Conservation (phyloP, 2,797 vertebrate genomes). For the Podarcis siculus region DNA sequence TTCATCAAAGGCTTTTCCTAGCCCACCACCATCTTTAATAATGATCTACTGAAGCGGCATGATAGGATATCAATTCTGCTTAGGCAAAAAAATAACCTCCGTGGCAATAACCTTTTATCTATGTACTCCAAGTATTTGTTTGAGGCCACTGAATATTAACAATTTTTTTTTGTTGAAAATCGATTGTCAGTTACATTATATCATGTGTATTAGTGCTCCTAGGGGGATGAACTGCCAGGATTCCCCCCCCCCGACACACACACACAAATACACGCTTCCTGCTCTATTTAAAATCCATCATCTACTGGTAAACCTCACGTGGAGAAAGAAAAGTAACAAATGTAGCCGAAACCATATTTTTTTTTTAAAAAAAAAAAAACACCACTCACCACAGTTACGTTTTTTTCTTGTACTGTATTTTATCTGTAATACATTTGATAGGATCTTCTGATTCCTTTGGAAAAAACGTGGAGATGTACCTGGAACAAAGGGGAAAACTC, state of each 20-base stretch:
- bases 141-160: slow-evolving; percentile 54
- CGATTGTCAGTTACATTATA: slow-evolving; percentile 50
- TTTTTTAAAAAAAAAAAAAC: slow-evolving; percentile 17
- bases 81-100: background rate
- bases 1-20: background rate
- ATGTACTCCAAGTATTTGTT: slow-evolving; percentile 35
- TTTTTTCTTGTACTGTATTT: slow-evolving; percentile 76
- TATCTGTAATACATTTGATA: slow-evolving; percentile 73
- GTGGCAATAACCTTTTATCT: background rate
- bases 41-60: background rate
- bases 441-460: slow-evolving; percentile 72
- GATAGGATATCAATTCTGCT: background rate
- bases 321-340: slow-evolving; percentile 27
- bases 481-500: slow-evolving; percentile 78
- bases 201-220: slow-evolving; percentile 41
- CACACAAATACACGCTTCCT: background rate
- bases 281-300: slow-evolving; percentile 56
- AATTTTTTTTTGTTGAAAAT: slow-evolving; percentile 52
- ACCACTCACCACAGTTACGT: slow-evolving; percentile 74
- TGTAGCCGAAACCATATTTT: slow-evolving; percentile 50
- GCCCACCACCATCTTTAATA: background rate
- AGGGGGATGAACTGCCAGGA: slow-evolving; percentile 50
- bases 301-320: slow-evolving; percentile 43
- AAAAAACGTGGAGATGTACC: slow-evolving; percentile 69
- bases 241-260: background rate